These are phyloP conservation scores for Mythimna loreyi DNA, from an alignment of 2,888 invertebrate genomes.

Conservation along the genomic window DNA sequence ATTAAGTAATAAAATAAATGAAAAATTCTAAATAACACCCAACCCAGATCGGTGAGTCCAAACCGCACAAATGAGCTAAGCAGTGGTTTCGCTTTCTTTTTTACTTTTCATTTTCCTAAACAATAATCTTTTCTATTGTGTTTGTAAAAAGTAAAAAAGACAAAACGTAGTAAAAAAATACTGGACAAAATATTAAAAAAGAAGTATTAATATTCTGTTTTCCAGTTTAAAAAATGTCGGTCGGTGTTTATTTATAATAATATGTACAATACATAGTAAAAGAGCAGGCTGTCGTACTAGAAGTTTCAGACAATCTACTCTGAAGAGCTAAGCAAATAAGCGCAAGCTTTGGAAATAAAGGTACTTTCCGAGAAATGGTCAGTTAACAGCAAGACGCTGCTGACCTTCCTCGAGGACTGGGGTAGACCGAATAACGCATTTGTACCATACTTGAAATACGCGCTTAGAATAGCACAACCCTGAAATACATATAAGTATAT, in stretches of 20 bases:
- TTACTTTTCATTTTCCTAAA: conserved; percentile 70
- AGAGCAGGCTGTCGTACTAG: no score
- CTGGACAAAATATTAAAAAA: not conserved
- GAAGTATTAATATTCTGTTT: not conserved
- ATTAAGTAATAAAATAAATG: conserved; percentile 79
- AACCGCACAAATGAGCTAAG: conserved; percentile 75
- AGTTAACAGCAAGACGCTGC: no score
- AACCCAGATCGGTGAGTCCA: conserved; percentile 72
- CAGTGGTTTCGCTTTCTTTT: conserved; percentile 77
- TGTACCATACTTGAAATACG: no score
- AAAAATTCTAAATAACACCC: conserved; percentile 76
- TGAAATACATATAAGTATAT: not conserved
- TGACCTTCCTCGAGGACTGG: no score
- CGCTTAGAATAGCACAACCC: no score
- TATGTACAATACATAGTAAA: no score
- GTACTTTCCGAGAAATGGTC: no score
- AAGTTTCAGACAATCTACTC: no score
- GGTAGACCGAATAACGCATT: no score
- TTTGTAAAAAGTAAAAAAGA: conserved; percentile 30
- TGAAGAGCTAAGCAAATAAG: no score
- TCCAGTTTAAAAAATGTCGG: not conserved
- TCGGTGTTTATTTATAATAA: not conserved
- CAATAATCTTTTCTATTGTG: conserved; percentile 61
- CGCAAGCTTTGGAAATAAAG: no score
- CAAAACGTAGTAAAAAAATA: conserved; percentile 30